Percentiles rank a stretch among this genome's conserved stretches.
These are phyloP conservation scores for Lochmaea capreae DNA, from an alignment of 2,888 invertebrate genomes.

Conservation along the genomic window DNA sequence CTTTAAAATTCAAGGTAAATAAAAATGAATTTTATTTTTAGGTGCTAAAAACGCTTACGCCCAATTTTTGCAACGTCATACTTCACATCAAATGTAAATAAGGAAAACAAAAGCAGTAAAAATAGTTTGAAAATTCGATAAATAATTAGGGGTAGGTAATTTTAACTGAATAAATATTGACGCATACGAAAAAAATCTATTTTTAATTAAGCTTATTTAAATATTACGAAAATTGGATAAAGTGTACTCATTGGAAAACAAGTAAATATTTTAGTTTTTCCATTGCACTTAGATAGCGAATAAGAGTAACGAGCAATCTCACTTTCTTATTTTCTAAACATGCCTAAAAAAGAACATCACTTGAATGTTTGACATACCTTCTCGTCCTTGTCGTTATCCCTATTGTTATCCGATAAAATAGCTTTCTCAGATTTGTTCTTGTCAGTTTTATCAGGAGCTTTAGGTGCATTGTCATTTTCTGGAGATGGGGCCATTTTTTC, in stretches of 20 bases:
- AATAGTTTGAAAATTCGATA: background rate
- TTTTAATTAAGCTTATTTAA: background rate
- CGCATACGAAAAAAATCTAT: background rate
- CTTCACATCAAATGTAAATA: constrained; percentile 19
- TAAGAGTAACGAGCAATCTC: constrained; percentile 8
- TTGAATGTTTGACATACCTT: constrained; percentile 50
- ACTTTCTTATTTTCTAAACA: constrained; percentile 27
- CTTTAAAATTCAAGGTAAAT: constrained; percentile 5
- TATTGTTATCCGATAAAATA: constrained; percentile 64
- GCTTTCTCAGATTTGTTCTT: constrained; percentile 68
- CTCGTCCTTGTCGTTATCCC: constrained; percentile 55
- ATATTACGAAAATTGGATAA: background rate
- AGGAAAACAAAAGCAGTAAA: constrained; percentile 27
- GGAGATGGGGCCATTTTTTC: constrained; percentile 79
- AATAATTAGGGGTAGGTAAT: background rate
- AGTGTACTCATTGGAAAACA: no score
- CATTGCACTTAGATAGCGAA: constrained; percentile 5
- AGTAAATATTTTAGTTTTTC: background rate
- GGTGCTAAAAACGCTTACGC: constrained; percentile 26
- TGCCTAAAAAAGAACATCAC: constrained; percentile 25
- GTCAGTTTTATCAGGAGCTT: constrained; percentile 77
- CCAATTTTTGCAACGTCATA: constrained; percentile 35
- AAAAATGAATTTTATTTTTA: constrained; percentile 22
- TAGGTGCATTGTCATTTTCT: constrained; percentile 80
- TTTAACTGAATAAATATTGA: background rate